Evolutionary conservation across 1,140 invertebrate genomes (phyloP).

Genomic region (Sminthurinus signatus): DNA sequence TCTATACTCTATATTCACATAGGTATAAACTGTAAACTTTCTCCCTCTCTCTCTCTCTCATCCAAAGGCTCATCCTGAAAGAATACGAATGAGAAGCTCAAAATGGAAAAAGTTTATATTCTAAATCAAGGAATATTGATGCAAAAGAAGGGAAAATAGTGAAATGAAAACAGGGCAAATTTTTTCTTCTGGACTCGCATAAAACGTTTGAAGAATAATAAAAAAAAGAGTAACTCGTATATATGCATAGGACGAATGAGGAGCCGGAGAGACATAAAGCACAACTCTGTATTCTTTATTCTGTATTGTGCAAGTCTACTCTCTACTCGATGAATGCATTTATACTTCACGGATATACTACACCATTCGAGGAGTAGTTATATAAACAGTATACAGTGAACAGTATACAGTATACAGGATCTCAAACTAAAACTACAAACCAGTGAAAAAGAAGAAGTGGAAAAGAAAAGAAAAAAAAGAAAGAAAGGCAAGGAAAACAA

Average conservation of each 20-base stretch:
- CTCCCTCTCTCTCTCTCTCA: not conserved
- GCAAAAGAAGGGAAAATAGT: slow-evolving; percentile 29
- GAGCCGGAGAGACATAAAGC: too few species aligned
- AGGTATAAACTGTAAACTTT: too few species aligned
- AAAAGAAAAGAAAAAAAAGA: slow-evolving; percentile 18
- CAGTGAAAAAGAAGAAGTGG: slow-evolving; percentile 10
- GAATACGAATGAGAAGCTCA: not conserved
- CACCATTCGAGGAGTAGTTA: too few species aligned
- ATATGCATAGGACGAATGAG: too few species aligned
- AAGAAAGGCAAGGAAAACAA: slow-evolving; percentile 21
- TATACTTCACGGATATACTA: too few species aligned
- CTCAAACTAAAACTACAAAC: too few species aligned
- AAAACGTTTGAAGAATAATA: slow-evolving; percentile 42
- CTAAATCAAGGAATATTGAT: slow-evolving; percentile 39
- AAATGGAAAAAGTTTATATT: slow-evolving; percentile 35
- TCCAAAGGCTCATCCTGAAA: not conserved
- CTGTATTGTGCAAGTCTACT: too few species aligned
- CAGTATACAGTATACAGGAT: not conserved
- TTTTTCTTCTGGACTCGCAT: slow-evolving; percentile 35
- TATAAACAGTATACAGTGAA: too few species aligned
- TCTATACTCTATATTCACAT: too few species aligned
- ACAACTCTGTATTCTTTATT: too few species aligned
- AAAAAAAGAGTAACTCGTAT: slow-evolving; percentile 32
- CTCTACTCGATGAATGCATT: too few species aligned
- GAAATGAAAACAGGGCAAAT: slow-evolving; percentile 35